Base-by-base conservation (phyloP, 2,113 vertebrate species). In the Struthio camelus region DNA sequence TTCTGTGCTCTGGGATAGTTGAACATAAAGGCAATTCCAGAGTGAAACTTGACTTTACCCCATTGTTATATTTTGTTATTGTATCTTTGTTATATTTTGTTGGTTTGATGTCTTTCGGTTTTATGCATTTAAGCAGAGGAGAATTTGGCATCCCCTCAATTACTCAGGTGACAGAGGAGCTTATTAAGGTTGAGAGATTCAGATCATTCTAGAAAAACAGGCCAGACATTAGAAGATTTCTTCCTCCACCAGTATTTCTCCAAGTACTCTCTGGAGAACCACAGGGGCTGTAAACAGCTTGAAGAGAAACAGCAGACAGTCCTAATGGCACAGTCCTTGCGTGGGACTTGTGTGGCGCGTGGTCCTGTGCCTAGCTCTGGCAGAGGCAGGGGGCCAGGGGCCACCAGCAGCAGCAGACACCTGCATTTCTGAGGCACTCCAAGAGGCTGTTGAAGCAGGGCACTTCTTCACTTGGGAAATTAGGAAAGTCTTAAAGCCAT, bases 351-450 rank as follows among this genome's bases (percentile, higher is more conserved):
- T n/a, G 24, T 27, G 40, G 22, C 51, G 58, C 14, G 11, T 0
- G 1, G 32, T 17, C 56, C 30, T 59, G 7, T 30, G 56, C 30
- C 56, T 28, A 11, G 56, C 54, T 56, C 54, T 28, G 38, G 32
- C 0, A 0, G 61, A 28, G 25, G 32, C 62, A 80, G 75, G 40
- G 28, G 25, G 28, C 34, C 66, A 3, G 28, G 48, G 67, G 19
- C 36, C 2, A 2, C 44, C 22, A 5, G 27, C 34, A 32, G 9
- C 54, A 17, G 44, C 48, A 70, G n/a, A 19, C 42, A 64, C 28
- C 14, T 51, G 22, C 27, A 22, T 66, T 87, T 62, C 69, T 75
- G 69, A 70, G 77, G 17, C n/a, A n/a, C 10, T 56, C 28, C 0
- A 0, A 16, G 17, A 59, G 42, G 40, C 30, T 86, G 34, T 46